Percentiles rank a stretch among this genome's conserved stretches.
Conservation (phyloP, 2,888 invertebrate genomes). For the Drosophila phalerata region DNA sequence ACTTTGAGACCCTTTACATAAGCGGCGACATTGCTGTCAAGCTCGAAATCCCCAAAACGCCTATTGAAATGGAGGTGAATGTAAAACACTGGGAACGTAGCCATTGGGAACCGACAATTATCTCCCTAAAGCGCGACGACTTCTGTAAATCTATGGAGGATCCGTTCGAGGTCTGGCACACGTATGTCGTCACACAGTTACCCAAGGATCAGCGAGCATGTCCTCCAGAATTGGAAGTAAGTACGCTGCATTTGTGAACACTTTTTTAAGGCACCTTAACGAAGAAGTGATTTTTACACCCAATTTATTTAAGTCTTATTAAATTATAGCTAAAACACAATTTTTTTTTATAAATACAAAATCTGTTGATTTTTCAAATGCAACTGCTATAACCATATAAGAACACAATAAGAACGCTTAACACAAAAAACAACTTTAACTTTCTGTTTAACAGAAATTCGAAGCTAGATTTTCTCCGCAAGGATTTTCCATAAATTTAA, state of each 20-base stretch:
- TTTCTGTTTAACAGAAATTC: too few species aligned
- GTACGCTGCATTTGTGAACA: constrained; percentile 15
- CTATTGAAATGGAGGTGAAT: constrained; percentile 35
- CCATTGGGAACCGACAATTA: constrained; percentile 42
- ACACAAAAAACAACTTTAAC: too few species aligned
- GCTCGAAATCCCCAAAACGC: neutral
- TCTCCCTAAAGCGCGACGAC: constrained; percentile 39
- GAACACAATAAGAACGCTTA: too few species aligned
- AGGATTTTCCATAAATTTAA: too few species aligned
- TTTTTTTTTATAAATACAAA: too few species aligned
- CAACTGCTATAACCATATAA: too few species aligned
- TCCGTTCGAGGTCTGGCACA: constrained; percentile 52
- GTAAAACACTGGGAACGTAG: constrained; percentile 39
- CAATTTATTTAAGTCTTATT: too few species aligned
- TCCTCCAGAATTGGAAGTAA: constrained; percentile 56
- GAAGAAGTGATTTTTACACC: too few species aligned
- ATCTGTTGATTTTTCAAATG: too few species aligned
- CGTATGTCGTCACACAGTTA: constrained; percentile 9
- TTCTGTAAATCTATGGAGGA: constrained; percentile 45
- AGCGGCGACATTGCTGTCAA: constrained; percentile 46
- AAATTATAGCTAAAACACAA: too few species aligned
- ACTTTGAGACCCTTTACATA: constrained; percentile 39
- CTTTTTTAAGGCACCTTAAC: neutral
- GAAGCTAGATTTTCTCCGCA: too few species aligned
- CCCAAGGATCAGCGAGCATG: constrained; percentile 34